Conservation (phyloP, 2,888 invertebrate species). For the Lathronympha strigana region DNA sequence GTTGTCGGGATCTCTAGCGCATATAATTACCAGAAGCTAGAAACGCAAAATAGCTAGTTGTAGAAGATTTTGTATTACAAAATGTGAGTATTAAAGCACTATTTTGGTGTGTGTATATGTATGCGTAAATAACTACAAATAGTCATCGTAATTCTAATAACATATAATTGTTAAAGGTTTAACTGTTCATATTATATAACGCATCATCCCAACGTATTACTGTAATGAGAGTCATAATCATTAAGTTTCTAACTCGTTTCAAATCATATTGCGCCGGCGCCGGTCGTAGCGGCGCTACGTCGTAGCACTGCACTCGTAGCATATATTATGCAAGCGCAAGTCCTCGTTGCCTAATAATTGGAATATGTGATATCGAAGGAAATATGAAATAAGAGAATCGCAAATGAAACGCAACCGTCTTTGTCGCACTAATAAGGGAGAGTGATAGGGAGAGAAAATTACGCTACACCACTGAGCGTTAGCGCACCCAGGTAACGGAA, state of each 20-base stretch:
- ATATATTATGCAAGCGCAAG: background rate
- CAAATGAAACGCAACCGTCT: no score
- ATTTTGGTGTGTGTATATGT: no score
- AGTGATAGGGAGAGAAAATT: no score
- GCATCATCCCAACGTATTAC: background rate
- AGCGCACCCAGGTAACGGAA: no score
- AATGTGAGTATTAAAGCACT: no score
- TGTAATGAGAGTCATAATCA: background rate
- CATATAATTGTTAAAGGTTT: no score
- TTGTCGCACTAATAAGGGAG: no score
- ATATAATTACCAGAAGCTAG: constrained; percentile 16
- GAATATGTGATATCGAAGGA: background rate
- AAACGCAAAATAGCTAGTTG: background rate
- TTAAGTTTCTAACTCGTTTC: background rate
- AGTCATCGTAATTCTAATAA: no score
- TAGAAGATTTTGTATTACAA: no score
- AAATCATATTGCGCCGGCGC: constrained; percentile 20
- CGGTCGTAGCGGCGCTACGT: constrained; percentile 31
- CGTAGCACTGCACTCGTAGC: constrained; percentile 28
- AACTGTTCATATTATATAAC: no score
- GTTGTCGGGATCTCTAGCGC: constrained; percentile 16
- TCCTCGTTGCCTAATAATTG: background rate
- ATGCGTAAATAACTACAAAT: no score
- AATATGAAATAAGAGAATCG: background rate
- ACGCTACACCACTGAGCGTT: no score